Evolutionary conservation across 2,113 vertebrate genomes (phyloP).

Genomic region (Semnornis frantzii): DNA sequence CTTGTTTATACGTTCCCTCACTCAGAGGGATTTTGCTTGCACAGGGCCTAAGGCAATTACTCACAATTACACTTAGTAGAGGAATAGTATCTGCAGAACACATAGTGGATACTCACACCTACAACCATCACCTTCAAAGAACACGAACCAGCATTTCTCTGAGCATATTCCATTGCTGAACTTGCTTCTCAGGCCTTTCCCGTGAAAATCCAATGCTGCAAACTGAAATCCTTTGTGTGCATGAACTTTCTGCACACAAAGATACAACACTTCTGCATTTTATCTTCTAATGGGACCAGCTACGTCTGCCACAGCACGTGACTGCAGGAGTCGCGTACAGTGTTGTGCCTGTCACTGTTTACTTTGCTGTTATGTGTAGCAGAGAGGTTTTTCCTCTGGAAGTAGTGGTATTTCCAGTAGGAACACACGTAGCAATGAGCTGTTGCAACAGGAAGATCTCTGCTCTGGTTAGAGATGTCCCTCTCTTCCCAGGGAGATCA

Average conservation of each 20-base stretch:
- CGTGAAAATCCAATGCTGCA: no score
- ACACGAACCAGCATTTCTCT: background rate
- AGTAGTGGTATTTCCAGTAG: background rate
- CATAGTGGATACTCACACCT: background rate
- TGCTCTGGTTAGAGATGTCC: background rate
- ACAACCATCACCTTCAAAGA: background rate
- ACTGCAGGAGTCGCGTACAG: fast-evolving
- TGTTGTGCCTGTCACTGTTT: background rate
- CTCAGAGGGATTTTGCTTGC: background rate
- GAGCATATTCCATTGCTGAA: background rate
- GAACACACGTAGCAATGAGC: background rate
- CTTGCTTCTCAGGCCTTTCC: background rate
- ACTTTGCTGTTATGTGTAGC: background rate
- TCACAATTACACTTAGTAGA: background rate
- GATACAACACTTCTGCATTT: no score
- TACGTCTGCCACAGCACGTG: fast-evolving
- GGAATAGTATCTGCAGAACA: background rate
- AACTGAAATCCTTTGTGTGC: no score
- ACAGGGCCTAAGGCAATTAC: background rate
- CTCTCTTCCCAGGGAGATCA: background rate
- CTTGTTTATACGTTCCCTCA: background rate
- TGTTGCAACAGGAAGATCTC: background rate
- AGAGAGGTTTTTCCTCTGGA: background rate
- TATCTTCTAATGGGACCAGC: background rate
- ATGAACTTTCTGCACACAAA: background rate